Evolutionary conservation across 2,888 invertebrate species (phyloP), one percentile per base, ranked within the genome.

Genomic region (Aradus depressus): DNA sequence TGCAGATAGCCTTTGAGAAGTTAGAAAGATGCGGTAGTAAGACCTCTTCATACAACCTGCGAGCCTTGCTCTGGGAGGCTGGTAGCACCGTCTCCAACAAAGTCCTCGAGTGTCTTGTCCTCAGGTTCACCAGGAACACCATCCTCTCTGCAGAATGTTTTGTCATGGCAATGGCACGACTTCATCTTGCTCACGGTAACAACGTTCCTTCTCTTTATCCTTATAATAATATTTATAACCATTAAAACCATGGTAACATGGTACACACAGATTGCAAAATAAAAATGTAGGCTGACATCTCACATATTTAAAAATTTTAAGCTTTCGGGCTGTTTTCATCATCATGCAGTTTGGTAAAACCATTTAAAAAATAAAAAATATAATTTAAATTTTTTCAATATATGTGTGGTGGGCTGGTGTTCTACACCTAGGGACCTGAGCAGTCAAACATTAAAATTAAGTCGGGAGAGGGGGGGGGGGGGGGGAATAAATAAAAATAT

Each of bases 1-100:
- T 58, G 28, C 62, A 76, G 76, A 64, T 74, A 60, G 75, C 76
- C n/a, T 76, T 75, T 63, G 72, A 75, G 62, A 77, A 76, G 64
- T 76, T 75, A 65, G 76, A 75, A 60, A 65, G 72, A 54, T 66
- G 70, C 26, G 70, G 70, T 44, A 71, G 73, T 4, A 76, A 76
- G 68, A 75, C 77, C 2, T 76, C 76, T 35, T 77, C 77, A 58
- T 80, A 80, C 66, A 72, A 77, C 61, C 68, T 81, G 62, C 69
- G 75, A 66, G 75, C 76, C 58, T 73, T 77, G 60, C 67, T 82
- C 56, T 74, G 80, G 79, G 80, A 82, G 64, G 81, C 83, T 28
- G 75, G 79, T 19, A 74, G 76, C 62, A 76, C 74, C 59, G 81
- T 82, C 53, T 79, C 79, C 67, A 84, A 81, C 69, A 84, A 83